A percentile compares a stretch with the other conserved stretches of the same genome.
Evolutionary conservation across 2,113 vertebrate species (phyloP).

Genomic region (Platysternon megacephalum): DNA sequence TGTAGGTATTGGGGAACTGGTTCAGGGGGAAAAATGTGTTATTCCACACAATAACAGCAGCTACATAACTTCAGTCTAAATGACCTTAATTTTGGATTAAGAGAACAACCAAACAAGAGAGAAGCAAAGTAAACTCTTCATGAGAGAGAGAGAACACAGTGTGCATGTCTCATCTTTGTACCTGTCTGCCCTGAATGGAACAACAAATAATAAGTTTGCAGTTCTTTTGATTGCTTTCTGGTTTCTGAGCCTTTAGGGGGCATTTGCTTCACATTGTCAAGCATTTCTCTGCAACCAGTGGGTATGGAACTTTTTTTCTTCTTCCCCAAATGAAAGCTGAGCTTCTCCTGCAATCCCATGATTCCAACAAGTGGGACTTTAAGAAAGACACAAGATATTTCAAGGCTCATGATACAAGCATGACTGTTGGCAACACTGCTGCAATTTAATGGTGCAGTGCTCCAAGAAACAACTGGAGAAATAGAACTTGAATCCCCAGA

Average conservation of each 20-base stretch:
- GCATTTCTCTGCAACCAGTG: not conserved
- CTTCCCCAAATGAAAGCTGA: not conserved
- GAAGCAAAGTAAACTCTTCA: not conserved
- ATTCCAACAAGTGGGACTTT: not conserved
- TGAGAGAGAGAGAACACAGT: not conserved
- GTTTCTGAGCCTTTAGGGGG: not conserved
- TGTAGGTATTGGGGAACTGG: not conserved
- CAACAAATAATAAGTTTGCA: not conserved
- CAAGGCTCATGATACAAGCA: not conserved
- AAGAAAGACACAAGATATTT: not conserved
- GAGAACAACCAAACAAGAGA: not conserved
- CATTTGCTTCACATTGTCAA: not conserved
- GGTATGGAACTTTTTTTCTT: too few relatives aligned
- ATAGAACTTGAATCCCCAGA: not conserved
- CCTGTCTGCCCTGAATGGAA: not conserved
- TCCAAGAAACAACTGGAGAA: not conserved
- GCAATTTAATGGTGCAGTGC: not conserved
- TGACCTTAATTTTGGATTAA: not conserved
- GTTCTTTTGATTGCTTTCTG: not conserved
- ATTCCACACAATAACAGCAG: accelerated
- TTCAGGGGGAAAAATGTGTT: not conserved
- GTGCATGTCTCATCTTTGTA: not conserved
- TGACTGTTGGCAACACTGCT: not conserved
- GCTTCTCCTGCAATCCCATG: accelerated
- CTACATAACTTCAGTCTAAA: accelerated